phyloP scores from a whole-genome alignment of 2,888 invertebrate species.

The Lomographa bimaculata region DNA sequence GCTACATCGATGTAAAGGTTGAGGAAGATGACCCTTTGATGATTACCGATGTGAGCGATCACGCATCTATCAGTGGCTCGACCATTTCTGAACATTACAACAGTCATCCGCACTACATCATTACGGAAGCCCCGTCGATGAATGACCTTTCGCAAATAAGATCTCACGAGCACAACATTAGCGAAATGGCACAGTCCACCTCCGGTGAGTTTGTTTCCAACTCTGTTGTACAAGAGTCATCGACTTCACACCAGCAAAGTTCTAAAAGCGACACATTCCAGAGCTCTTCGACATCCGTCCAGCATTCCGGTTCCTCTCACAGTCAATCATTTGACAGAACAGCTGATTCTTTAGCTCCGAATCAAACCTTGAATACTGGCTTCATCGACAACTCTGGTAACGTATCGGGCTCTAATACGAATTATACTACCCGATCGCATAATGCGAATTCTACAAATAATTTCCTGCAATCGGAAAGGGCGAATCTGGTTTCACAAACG shows the following conservation, averaged over 20 bases:
- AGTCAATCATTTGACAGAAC: conserved; percentile 68
- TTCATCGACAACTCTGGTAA: conserved; percentile 65
- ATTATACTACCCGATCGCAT: conserved; percentile 57
- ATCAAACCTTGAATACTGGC: conserved; percentile 72
- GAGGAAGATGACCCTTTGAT: conserved; percentile 80
- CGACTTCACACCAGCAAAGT: conserved; percentile 67
- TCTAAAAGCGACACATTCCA: conserved; percentile 73
- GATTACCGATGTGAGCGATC: conserved; percentile 79
- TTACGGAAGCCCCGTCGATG: conserved; percentile 78
- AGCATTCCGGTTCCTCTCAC: conserved; percentile 66
- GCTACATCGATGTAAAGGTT: conserved; percentile 80
- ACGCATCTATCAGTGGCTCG: conserved; percentile 75
- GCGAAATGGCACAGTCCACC: conserved; percentile 71
- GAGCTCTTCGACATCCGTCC: conserved; percentile 67
- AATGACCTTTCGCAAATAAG: conserved; percentile 72
- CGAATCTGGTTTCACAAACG: conserved; percentile 58
- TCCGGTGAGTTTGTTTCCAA: conserved; percentile 73
- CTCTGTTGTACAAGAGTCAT: conserved; percentile 66
- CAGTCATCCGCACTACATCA: conserved; percentile 80
- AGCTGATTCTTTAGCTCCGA: conserved; percentile 59
- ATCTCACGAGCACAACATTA: conserved; percentile 63
- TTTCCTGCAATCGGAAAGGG: conserved; percentile 72
- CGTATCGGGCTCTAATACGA: conserved; percentile 46
- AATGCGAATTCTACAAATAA: conserved; percentile 66
- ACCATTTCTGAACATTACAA: conserved; percentile 77